These are phyloP conservation scores for Phrynocephalus guinanensis DNA, from an alignment of 2,797 vertebrate species.

Conservation along the genomic window DNA sequence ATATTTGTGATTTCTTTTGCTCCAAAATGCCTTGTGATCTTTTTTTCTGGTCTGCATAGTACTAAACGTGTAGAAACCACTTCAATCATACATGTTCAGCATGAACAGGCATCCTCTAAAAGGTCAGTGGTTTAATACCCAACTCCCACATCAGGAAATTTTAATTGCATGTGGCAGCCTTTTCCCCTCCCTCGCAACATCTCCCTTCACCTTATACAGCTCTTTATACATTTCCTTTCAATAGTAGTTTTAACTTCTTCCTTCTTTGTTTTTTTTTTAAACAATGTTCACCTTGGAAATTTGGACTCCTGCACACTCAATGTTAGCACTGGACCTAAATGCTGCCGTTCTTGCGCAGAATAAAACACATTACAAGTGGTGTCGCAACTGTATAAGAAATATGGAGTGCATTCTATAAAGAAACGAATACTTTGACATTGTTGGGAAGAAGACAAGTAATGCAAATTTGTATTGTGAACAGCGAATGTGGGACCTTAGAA, in stretches of 20 bases:
- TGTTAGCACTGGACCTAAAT: slow-evolving; percentile 21
- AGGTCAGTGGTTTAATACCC: slow-evolving; percentile 67
- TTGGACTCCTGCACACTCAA: slow-evolving; percentile 1
- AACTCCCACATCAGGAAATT: slow-evolving; percentile 66
- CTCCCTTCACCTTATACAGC: neutral
- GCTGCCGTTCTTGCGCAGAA: slow-evolving; percentile 25
- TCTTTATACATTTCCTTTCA: neutral
- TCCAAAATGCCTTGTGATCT: slow-evolving; percentile 23
- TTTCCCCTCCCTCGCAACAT: slow-evolving; percentile 59
- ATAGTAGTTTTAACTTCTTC: slow-evolving; percentile 50
- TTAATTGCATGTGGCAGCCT: slow-evolving; percentile 62
- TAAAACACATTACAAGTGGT: slow-evolving; percentile 3
- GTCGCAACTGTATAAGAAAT: neutral
- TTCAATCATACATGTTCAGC: slow-evolving; percentile 57
- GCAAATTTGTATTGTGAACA: slow-evolving; percentile 30
- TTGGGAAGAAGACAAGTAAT: slow-evolving; percentile 30
- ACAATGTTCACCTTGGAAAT: slow-evolving; percentile 33
- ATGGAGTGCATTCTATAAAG: slow-evolving; percentile 3
- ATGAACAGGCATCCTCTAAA: slow-evolving; percentile 63
- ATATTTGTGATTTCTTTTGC: slow-evolving; percentile 29
- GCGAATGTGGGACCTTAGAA: slow-evolving; percentile 19
- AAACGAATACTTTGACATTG: slow-evolving; percentile 24
- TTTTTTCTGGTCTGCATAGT: slow-evolving; percentile 52
- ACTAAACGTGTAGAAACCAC: slow-evolving; percentile 48
- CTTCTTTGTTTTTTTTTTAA: slow-evolving; percentile 26